Percentiles rank a stretch among this genome's conserved stretches.
Conservation (phyloP, 2,888 invertebrate species). For the Pyralis farinalis region DNA sequence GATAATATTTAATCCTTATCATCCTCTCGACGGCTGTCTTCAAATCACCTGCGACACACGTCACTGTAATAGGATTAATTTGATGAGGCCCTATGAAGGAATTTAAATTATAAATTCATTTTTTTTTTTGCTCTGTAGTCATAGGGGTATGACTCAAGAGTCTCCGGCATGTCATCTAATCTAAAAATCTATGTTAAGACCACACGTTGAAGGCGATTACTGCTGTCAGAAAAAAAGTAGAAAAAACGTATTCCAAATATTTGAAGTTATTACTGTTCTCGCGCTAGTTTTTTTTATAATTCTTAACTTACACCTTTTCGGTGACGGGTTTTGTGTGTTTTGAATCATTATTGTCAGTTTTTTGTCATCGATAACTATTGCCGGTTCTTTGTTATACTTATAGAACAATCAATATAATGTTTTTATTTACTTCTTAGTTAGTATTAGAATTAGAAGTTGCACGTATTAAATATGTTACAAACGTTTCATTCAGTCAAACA, state of each 20-base stretch:
- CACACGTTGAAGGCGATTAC: constrained; percentile 41
- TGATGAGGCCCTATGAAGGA: constrained; percentile 33
- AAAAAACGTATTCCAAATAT: constrained; percentile 1
- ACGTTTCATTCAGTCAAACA: too few species aligned
- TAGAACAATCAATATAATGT: too few species aligned
- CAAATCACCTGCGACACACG: constrained; percentile 40
- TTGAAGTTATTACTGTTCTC: constrained; percentile 1
- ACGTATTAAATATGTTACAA: too few species aligned
- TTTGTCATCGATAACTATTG: too few species aligned
- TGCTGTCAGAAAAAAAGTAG: constrained; percentile 21
- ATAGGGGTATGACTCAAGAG: constrained; percentile 28
- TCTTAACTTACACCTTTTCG: background rate
- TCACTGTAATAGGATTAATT: constrained; percentile 63
- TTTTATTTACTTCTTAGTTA: too few species aligned
- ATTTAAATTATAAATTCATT: constrained; percentile 32
- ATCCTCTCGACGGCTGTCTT: constrained; percentile 24
- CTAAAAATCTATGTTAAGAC: constrained; percentile 36
- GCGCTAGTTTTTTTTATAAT: background rate
- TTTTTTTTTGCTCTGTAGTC: constrained; percentile 30
- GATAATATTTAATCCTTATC: constrained; percentile 33
- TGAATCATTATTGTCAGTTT: too few species aligned
- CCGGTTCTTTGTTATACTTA: too few species aligned
- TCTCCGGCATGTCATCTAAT: constrained; percentile 41
- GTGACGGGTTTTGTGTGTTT: too few species aligned
- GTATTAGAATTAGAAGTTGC: too few species aligned